A percentile compares a stretch with the other conserved stretches of the same genome.
phyloP scores from a whole-genome alignment of 2,888 invertebrate genomes.

The Diploptera punctata region DNA sequence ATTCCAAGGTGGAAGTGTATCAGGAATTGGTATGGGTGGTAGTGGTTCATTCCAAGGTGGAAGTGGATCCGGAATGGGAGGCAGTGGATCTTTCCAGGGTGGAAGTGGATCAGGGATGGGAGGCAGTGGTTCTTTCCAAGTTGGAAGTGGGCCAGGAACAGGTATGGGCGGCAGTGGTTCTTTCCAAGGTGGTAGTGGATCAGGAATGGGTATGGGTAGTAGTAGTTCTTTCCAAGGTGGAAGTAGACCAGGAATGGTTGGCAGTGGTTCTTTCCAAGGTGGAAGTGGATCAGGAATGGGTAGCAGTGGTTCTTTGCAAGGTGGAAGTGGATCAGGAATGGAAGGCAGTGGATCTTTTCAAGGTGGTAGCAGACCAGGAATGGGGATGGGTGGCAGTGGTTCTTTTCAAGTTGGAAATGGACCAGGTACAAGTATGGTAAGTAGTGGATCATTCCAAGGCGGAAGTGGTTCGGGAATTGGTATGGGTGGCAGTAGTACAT shows the following conservation, averaged over 20 bases:
- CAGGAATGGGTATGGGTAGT: neutral
- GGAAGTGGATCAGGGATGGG: neutral
- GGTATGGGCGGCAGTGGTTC: neutral
- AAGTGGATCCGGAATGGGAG: neutral
- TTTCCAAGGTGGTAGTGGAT: neutral
- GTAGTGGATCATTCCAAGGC: neutral
- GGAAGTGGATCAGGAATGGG: neutral
- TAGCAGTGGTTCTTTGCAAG: neutral
- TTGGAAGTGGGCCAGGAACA: neutral
- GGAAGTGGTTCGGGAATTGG: neutral
- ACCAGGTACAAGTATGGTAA: neutral
- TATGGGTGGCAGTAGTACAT: neutral
- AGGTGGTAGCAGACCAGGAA: neutral
- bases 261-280: neutral
- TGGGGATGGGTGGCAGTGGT: neutral
- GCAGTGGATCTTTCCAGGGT: neutral
- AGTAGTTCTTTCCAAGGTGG: neutral
- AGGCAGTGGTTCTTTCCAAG: neutral
- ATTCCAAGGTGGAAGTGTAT: neutral
- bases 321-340: neutral
- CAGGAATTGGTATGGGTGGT: neutral
- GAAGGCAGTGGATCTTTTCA: neutral
- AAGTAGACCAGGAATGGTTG: neutral
- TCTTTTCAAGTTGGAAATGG: neutral
- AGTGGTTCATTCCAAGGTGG: neutral